phyloP scores from a whole-genome alignment of 1,140 invertebrate species.

The Drosophila ohnishii region DNA sequence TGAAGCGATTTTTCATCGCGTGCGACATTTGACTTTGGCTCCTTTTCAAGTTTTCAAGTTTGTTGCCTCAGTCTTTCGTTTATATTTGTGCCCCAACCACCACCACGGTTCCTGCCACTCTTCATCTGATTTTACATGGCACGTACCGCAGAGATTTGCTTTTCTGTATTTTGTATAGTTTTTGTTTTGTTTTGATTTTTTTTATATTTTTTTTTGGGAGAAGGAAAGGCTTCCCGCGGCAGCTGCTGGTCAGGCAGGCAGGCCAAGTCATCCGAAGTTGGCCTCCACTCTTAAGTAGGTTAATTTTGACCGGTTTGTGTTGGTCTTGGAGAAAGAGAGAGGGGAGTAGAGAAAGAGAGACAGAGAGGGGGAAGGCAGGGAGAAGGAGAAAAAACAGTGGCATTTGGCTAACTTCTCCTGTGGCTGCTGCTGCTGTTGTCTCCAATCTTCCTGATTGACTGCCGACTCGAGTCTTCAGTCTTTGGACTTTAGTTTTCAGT shows the following conservation, averaged over 20 bases:
- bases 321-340: conserved; percentile 28
- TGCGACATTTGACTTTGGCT: conserved; percentile 37
- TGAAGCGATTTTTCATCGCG: conserved; percentile 31
- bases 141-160: conserved; percentile 69
- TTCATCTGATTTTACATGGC: conserved; percentile 57
- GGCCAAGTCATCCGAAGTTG: conserved; percentile 39
- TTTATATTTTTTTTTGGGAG: conserved; percentile 25
- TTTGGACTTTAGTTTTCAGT: neutral
- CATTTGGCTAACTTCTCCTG: conserved; percentile 62
- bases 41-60: conserved; percentile 15
- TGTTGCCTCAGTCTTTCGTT: conserved; percentile 13
- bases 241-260: conserved; percentile 32
- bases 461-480: conserved; percentile 24
- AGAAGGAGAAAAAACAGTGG: conserved; percentile 16
- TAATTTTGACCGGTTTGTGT: conserved; percentile 79
- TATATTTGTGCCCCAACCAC: neutral
- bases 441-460: conserved; percentile 66
- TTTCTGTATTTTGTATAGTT: conserved; percentile 27
- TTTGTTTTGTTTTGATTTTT: conserved; percentile 32
- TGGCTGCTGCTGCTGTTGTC: conserved; percentile 19
- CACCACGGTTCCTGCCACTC: conserved; percentile 4
- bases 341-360: neutral
- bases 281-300: conserved; percentile 68
- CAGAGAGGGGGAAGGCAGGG: neutral
- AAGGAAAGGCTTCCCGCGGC: conserved; percentile 61